phyloP scores from a whole-genome alignment of 1,140 invertebrate genomes.

The Melitaea cinxia region DNA sequence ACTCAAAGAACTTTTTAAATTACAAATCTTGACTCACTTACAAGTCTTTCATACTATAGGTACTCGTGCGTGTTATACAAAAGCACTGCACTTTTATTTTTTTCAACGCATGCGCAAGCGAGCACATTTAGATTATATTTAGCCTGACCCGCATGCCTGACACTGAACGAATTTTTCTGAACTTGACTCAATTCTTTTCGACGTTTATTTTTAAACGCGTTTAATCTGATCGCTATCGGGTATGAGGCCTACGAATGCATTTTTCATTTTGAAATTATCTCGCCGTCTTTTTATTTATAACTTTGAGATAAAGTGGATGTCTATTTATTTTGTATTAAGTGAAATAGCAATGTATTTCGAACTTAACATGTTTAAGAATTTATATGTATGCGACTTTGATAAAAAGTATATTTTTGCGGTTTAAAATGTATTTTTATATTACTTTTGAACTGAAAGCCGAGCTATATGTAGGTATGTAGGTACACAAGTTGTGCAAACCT shows the following conservation, averaged over 20 bases:
- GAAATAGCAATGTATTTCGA: no score
- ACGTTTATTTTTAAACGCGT: constrained; percentile 37
- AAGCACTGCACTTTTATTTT: constrained; percentile 6
- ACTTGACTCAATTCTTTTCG: constrained; percentile 57
- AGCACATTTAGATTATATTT: constrained; percentile 27
- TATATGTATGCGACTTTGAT: no score
- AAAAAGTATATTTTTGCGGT: no score
- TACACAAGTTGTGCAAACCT: no score
- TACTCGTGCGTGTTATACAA: not conserved
- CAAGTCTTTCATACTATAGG: no score
- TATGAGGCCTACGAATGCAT: not conserved
- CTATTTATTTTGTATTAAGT: no score
- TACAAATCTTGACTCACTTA: no score
- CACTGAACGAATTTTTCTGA: constrained; percentile 48
- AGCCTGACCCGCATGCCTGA: constrained; percentile 27
- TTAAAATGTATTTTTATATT: no score
- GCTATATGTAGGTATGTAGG: no score
- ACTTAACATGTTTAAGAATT: no score
- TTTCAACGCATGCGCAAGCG: constrained; percentile 13
- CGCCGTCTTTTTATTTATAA: constrained; percentile 6
- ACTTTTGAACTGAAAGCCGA: no score
- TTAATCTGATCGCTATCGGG: constrained; percentile 2
- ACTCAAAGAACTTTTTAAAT: no score
- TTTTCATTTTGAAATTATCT: constrained; percentile 11
- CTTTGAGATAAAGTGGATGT: not conserved